These are phyloP conservation scores for Drosophila willistoni DNA, from an alignment of 1,140 invertebrate species.

Conservation along the genomic window DNA sequence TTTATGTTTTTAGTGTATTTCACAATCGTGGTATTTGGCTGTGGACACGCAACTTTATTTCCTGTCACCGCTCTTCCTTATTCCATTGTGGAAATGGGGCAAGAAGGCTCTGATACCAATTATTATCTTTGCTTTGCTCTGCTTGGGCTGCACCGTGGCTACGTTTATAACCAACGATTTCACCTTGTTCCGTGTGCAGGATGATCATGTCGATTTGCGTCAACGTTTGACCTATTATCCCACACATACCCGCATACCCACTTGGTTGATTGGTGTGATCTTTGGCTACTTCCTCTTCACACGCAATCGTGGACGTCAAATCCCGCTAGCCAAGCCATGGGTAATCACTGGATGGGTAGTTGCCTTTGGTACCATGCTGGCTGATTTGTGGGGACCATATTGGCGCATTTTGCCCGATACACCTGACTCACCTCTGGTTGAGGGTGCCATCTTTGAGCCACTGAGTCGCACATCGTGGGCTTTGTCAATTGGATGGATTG, in stretches of 20 bases:
- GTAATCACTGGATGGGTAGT: slow-evolving; percentile 71
- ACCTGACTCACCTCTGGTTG: slow-evolving; percentile 85
- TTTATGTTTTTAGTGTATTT: slow-evolving; percentile 90
- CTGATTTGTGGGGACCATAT: slow-evolving; percentile 83
- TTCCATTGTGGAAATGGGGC: slow-evolving; percentile 87
- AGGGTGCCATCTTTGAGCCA: slow-evolving; percentile 87
- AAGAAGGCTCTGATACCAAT: slow-evolving; percentile 86
- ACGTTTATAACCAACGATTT: slow-evolving; percentile 87
- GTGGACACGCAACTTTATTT: slow-evolving; percentile 94
- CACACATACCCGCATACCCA: slow-evolving; percentile 83
- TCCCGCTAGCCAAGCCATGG: slow-evolving; percentile 63
- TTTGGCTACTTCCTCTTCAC: slow-evolving; percentile 84
- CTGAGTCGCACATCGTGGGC: slow-evolving; percentile 88
- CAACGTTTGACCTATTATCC: slow-evolving; percentile 78
- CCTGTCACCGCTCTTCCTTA: slow-evolving; percentile 90
- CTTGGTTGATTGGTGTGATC: slow-evolving; percentile 85
- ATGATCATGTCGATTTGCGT: slow-evolving; percentile 80
- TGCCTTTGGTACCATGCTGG: slow-evolving; percentile 84
- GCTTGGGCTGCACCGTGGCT: slow-evolving; percentile 86
- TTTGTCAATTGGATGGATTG: slow-evolving; percentile 87
- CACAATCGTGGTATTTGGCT: slow-evolving; percentile 94
- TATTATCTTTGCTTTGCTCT: slow-evolving; percentile 84
- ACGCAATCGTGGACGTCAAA: slow-evolving; percentile 73
- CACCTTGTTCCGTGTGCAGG: slow-evolving; percentile 75
- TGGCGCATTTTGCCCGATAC: slow-evolving; percentile 85